A percentile compares a stretch with the other conserved stretches of the same genome.
Conservation (phyloP, 2,797 vertebrate genomes). For the Ctenochaetus hawaiiensis region DNA sequence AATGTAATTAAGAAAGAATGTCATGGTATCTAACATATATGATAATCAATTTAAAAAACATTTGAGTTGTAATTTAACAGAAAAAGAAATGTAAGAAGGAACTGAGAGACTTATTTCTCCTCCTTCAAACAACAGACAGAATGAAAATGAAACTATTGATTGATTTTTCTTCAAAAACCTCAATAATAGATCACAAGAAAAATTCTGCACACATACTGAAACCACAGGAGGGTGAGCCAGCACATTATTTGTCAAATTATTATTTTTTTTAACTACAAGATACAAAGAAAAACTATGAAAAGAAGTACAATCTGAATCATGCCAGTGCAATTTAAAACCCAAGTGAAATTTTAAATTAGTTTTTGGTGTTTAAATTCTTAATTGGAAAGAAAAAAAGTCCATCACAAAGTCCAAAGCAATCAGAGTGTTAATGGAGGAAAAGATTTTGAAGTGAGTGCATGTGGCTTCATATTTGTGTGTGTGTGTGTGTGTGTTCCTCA, state of each 20-base stretch:
- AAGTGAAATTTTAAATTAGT: neutral
- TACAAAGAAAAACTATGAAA: too few relatives aligned
- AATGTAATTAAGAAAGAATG: too few relatives aligned
- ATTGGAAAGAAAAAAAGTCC: slow-evolving; percentile 19
- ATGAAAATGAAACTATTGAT: too few relatives aligned
- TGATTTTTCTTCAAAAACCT: too few relatives aligned
- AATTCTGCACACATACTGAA: too few relatives aligned
- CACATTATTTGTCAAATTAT: too few relatives aligned
- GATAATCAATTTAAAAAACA: neutral
- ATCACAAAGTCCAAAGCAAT: slow-evolving; percentile 27
- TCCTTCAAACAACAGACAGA: neutral
- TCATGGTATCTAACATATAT: neutral
- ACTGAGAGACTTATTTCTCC: neutral
- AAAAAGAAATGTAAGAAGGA: neutral
- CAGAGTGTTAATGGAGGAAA: neutral
- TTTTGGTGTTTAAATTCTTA: slow-evolving; percentile 21
- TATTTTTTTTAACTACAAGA: too few relatives aligned
- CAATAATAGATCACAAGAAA: too few relatives aligned
- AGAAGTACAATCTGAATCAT: neutral
- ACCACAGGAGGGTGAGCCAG: too few relatives aligned
- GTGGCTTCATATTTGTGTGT: slow-evolving; percentile 5
- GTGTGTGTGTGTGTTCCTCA: slow-evolving; percentile 22
- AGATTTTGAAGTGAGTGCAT: neutral
- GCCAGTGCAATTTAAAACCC: neutral
- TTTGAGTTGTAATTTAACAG: slow-evolving; percentile 1